Conservation (phyloP, 1,140 invertebrate species). For the Steinernema khuongi region DNA sequence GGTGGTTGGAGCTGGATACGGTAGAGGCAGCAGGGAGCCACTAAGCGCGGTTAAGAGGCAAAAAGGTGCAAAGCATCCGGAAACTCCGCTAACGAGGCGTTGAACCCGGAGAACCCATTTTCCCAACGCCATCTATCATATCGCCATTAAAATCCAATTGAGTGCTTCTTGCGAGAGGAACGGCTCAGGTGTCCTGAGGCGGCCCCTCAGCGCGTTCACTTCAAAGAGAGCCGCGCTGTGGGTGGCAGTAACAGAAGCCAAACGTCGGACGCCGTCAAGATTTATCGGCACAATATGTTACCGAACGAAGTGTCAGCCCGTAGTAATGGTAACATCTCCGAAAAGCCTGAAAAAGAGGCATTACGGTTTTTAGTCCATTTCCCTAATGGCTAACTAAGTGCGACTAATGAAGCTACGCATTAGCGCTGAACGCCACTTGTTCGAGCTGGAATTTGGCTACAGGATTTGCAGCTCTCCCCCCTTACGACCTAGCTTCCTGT, state of each 20-base stretch:
- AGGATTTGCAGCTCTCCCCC: neutral
- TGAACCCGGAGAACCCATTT: conserved; percentile 2
- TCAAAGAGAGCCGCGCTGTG: conserved; percentile 8
- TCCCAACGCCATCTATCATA: conserved; percentile 8
- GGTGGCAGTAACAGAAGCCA: neutral
- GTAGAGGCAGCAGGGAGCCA: neutral
- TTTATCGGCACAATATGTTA: conserved; percentile 7
- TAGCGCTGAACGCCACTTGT: neutral
- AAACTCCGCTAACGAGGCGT: conserved; percentile 13
- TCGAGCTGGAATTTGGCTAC: neutral
- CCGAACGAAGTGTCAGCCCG: conserved; percentile 1
- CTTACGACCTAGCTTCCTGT: neutral
- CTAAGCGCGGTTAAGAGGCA: neutral
- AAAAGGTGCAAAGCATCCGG: neutral
- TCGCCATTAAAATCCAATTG: conserved; percentile 11
- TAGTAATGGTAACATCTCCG: conserved; percentile 12
- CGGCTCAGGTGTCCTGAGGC: conserved; percentile 11
- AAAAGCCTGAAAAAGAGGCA: neutral
- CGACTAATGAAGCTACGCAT: neutral
- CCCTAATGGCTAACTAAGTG: neutral
- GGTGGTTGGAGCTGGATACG: no score
- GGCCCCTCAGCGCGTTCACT: conserved; percentile 2
- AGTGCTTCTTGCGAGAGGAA: conserved; percentile 6
- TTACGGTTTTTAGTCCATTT: conserved; percentile 5
- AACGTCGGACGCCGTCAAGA: neutral